These are phyloP conservation scores for Musca domestica DNA, from an alignment of 1,140 invertebrate species.

Conservation along the genomic window DNA sequence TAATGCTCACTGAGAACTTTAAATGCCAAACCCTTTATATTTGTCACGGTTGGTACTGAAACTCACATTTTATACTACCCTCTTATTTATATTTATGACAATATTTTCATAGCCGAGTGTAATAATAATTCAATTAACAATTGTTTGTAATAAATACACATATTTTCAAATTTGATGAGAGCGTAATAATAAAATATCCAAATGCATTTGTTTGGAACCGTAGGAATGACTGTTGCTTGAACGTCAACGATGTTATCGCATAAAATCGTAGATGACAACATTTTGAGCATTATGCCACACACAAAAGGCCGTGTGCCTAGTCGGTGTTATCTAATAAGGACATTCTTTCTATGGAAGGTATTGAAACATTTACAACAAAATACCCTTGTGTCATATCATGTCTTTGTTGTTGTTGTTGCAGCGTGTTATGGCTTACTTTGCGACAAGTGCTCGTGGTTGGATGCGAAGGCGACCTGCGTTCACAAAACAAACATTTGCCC, in stretches of 20 bases:
- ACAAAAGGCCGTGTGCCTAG: neutral
- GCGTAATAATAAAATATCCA: neutral
- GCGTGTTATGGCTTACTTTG: neutral
- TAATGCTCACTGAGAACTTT: no score
- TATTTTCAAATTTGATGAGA: neutral
- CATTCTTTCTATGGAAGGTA: constrained; percentile 25
- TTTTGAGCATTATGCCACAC: neutral
- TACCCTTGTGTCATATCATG: constrained; percentile 10
- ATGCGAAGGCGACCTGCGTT: constrained; percentile 28
- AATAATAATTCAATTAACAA: no score
- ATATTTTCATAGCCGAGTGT: no score
- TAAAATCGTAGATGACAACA: constrained; percentile 5
- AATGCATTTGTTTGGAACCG: neutral
- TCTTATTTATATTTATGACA: no score
- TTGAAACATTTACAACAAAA: neutral
- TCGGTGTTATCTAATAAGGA: constrained; percentile 47
- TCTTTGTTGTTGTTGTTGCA: neutral
- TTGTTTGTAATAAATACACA: no score
- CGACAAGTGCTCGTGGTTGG: neutral
- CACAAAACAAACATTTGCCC: constrained; percentile 48
- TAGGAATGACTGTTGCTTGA: neutral
- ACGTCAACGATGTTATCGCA: constrained; percentile 16
- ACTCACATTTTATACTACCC: no score
- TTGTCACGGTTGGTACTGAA: no score
- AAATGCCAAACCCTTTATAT: no score